phyloP scores from a whole-genome alignment of 2,113 vertebrate species.

The Aptenodytes forsteri region DNA sequence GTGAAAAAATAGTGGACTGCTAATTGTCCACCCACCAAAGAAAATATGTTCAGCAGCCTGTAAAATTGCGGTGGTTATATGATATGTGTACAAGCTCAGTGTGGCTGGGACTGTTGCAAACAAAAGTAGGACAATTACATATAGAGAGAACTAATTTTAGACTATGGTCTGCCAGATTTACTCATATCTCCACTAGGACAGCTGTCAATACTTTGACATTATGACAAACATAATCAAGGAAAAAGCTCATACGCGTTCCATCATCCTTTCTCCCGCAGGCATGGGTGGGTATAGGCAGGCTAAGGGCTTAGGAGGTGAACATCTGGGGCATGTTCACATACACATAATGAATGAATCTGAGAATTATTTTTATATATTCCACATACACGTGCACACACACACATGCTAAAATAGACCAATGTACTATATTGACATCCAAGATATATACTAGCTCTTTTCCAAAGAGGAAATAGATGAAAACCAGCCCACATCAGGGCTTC shows the following conservation, averaged over 20 bases:
- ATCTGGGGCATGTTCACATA: not conserved
- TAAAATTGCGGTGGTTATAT: not conserved
- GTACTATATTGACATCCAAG: not conserved
- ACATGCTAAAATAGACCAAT: not conserved
- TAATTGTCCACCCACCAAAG: not conserved
- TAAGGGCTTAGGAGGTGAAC: not conserved
- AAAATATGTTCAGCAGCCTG: not conserved
- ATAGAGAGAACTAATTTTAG: conserved; percentile 25
- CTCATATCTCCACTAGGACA: not conserved
- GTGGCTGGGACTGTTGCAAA: not conserved
- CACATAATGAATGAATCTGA: not conserved
- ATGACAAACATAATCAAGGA: not conserved
- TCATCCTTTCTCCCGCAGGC: not conserved
- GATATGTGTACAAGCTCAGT: not conserved
- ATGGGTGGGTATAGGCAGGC: not conserved
- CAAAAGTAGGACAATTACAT: not conserved
- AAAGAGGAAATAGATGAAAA: not conserved
- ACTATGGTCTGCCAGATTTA: conserved; percentile 10
- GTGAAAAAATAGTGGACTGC: not conserved
- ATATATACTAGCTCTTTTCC: not conserved
- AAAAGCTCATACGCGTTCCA: not conserved
- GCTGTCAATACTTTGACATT: conserved; percentile 25
- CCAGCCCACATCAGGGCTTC: not conserved
- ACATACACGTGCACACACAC: rapidly evolving
- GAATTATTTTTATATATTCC: not conserved